A percentile compares a stretch with the other conserved stretches of the same genome.
Evolutionary conservation across 2,113 vertebrate species (phyloP).

Genomic region (Microtus richardsoni): DNA sequence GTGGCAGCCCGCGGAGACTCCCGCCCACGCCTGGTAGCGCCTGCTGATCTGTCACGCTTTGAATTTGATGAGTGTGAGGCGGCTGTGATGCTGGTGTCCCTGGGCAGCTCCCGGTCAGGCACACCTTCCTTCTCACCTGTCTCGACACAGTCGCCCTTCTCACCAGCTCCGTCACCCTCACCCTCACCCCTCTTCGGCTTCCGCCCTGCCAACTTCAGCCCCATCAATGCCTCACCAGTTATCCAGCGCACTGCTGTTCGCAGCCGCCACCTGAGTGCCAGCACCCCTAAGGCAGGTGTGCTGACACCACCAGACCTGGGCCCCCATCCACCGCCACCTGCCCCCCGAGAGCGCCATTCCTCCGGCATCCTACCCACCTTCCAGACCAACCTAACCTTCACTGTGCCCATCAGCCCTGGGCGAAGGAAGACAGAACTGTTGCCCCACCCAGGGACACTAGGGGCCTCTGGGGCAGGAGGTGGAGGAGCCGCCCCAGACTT

Average conservation of each 20-base stretch:
- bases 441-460: slow-evolving; percentile 66
- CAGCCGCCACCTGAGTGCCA: slow-evolving; percentile 91
- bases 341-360: slow-evolving; percentile 90
- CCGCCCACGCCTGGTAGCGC: slow-evolving; percentile 86
- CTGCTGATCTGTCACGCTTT: slow-evolving; percentile 92
- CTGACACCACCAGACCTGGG: slow-evolving; percentile 82
- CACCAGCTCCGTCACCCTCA: slow-evolving; percentile 93
- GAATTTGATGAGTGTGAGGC: slow-evolving; percentile 96
- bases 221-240: slow-evolving; percentile 92
- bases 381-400: slow-evolving; percentile 94
- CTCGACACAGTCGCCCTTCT: slow-evolving; percentile 95
- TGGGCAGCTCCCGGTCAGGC: slow-evolving; percentile 94
- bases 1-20: slow-evolving; percentile 91
- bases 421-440: slow-evolving; percentile 89
- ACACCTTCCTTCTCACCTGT: slow-evolving; percentile 94
- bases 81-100: slow-evolving; percentile 94
- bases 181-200: slow-evolving; percentile 95
- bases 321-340: slow-evolving; percentile 83
- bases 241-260: slow-evolving; percentile 83
- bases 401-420: slow-evolving; percentile 94
- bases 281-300: slow-evolving; percentile 87
- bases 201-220: slow-evolving; percentile 94
- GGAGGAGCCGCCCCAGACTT: slow-evolving; percentile 79
- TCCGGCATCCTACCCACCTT: slow-evolving; percentile 90
- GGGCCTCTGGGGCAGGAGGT: slow-evolving; percentile 60